Percentiles rank a stretch among this genome's conserved stretches.
phyloP scores from a whole-genome alignment of 2,888 invertebrate species.

The Clepsis dumicolana region DNA sequence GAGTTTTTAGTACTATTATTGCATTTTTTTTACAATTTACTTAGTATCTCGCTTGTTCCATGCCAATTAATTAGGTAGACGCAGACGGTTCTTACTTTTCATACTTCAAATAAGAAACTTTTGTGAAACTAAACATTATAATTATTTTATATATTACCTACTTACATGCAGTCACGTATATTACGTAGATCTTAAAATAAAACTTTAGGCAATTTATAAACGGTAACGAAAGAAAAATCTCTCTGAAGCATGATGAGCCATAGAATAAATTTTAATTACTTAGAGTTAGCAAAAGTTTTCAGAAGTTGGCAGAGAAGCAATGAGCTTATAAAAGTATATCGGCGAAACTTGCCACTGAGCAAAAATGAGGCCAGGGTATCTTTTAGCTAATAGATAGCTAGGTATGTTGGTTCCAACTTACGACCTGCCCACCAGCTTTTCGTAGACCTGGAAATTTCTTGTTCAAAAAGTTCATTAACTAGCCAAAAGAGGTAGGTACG shows the following conservation, averaged over 20 bases:
- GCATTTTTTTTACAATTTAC: too few species aligned
- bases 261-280: conserved; percentile 49
- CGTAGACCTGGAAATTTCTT: conserved; percentile 35
- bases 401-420: not conserved
- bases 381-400: conserved; percentile 18
- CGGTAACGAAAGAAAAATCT: conserved; percentile 41
- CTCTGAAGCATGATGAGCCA: conserved; percentile 44
- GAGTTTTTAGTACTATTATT: not conserved
- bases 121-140: conserved; percentile 12
- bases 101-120: not conserved
- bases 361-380: conserved; percentile 38
- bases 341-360: conserved; percentile 44
- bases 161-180: conserved; percentile 13
- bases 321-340: conserved; percentile 49
- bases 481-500: conserved; percentile 8
- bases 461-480: conserved; percentile 40
- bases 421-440: not conserved
- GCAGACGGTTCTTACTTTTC: too few species aligned
- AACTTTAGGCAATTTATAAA: conserved; percentile 41
- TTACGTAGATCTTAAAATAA: conserved; percentile 31
- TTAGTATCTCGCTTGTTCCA: not conserved
- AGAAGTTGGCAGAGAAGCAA: conserved; percentile 46
- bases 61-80: not conserved
- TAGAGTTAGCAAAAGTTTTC: conserved; percentile 46
- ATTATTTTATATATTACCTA: too few species aligned